These are phyloP conservation scores for Cliona cf. orientalis DNA, from an alignment of 37 sponge, comb jelly and placozoan genomes.

Conservation along the genomic window DNA sequence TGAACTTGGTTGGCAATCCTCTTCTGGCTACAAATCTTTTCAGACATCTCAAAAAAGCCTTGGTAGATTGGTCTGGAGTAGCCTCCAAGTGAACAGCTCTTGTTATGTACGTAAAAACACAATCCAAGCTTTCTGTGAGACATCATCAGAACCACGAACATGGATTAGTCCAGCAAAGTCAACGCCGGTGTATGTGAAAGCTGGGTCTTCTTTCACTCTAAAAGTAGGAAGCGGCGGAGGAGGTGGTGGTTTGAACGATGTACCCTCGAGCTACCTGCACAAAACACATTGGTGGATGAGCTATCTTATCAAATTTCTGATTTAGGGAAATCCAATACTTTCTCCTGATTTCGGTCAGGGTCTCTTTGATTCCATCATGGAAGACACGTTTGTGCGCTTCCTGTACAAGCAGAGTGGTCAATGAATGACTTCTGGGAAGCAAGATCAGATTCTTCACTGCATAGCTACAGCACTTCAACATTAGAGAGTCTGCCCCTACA, in stretches of 20 bases:
- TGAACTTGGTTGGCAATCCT: neutral
- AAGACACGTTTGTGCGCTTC: too few relatives aligned
- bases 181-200: too few relatives aligned
- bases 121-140: neutral
- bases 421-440: conserved; percentile 5
- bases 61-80: neutral
- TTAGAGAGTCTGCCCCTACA: conserved; percentile 24
- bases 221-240: conserved; percentile 12
- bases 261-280: too few relatives aligned
- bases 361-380: too few relatives aligned
- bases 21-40: neutral
- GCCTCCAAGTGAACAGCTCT: conserved; percentile 16
- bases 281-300: conserved; percentile 9
- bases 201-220: conserved; percentile 8
- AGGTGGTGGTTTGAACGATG: too few relatives aligned
- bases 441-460: neutral
- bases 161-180: neutral
- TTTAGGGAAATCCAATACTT: too few relatives aligned
- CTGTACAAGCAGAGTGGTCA: conserved; percentile 2
- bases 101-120: neutral
- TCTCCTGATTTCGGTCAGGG: too few relatives aligned
- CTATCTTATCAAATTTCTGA: neutral
- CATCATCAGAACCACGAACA: neutral
- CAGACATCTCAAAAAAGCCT: too few relatives aligned
- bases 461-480: conserved; percentile 2